phyloP scores from a whole-genome alignment of 2,888 invertebrate species.

The Lobophora halterata region DNA sequence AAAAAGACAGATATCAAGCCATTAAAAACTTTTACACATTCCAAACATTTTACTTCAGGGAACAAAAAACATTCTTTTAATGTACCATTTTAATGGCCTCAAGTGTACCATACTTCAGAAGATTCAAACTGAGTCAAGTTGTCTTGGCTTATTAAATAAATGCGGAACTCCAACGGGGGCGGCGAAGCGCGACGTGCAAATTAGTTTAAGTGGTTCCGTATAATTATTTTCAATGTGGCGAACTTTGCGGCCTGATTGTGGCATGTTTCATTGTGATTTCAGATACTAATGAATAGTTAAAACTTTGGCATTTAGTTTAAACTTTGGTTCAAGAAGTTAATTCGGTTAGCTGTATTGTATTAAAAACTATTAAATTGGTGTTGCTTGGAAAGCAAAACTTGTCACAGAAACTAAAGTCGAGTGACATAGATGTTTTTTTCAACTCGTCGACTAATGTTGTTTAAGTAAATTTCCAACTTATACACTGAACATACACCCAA shows the following conservation, averaged over 20 bases:
- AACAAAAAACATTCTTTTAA: slow-evolving; percentile 3
- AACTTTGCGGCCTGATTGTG: slow-evolving; percentile 19
- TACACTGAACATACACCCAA: too few relatives aligned
- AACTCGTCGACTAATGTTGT: too few relatives aligned
- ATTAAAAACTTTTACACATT: slow-evolving; percentile 14
- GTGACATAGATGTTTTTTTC: too few relatives aligned
- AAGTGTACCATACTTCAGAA: slow-evolving; percentile 26
- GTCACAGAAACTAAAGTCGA: too few relatives aligned
- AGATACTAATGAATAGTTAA: too few relatives aligned
- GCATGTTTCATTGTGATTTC: slow-evolving; percentile 6
- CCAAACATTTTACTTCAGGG: slow-evolving; percentile 4
- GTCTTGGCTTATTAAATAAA: slow-evolving; percentile 32
- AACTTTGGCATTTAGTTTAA: too few relatives aligned
- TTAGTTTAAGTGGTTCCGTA: slow-evolving; percentile 30
- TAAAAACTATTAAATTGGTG: too few relatives aligned
- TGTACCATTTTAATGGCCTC: slow-evolving; percentile 12
- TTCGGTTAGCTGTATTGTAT: too few relatives aligned
- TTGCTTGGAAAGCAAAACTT: too few relatives aligned
- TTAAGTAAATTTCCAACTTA: too few relatives aligned
- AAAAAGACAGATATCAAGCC: slow-evolving; percentile 21
- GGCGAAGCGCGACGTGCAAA: slow-evolving; percentile 28
- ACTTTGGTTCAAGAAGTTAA: too few relatives aligned
- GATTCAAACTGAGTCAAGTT: slow-evolving; percentile 26
- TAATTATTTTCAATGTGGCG: slow-evolving; percentile 30
- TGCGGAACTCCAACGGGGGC: slow-evolving; percentile 24